phyloP scores from a whole-genome alignment of 2,797 vertebrate species.

The Acropternis orthonyx region DNA sequence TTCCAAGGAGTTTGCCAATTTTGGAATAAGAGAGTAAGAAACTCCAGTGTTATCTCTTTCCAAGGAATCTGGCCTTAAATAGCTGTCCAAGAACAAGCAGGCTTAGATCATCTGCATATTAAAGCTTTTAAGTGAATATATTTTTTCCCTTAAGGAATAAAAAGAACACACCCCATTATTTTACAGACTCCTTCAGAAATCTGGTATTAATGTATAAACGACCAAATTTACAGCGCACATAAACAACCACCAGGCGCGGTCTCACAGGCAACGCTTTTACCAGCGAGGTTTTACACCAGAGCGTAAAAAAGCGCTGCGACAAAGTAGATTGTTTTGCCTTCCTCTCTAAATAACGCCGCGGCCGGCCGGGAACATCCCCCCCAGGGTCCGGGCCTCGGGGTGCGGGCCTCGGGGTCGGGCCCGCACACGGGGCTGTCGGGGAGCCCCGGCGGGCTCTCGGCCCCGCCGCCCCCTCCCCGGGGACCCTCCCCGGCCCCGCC shows the following conservation, averaged over 20 bases:
- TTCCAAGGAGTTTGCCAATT: not conserved
- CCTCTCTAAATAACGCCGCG: no score
- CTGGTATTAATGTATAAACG: fast-evolving
- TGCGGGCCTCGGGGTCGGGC: no score
- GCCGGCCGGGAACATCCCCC: no score
- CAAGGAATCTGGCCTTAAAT: not conserved
- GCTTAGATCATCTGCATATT: fast-evolving
- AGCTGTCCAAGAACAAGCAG: not conserved
- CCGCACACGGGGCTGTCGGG: no score
- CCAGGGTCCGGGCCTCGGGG: no score
- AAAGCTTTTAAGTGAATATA: fast-evolving
- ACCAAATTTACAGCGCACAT: fast-evolving
- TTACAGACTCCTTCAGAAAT: not conserved
- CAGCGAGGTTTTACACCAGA: no score
- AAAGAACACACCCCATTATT: fast-evolving
- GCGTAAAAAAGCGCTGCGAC: no score
- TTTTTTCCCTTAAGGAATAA: not conserved
- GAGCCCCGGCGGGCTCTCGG: no score
- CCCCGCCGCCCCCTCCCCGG: not conserved
- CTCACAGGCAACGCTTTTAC: fast-evolving
- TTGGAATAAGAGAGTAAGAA: not conserved
- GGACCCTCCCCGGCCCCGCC: no score
- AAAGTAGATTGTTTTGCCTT: no score
- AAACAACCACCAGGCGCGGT: fast-evolving
- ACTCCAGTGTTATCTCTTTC: not conserved